phyloP scores from a whole-genome alignment of 2,797 vertebrate genomes.

The Calcarius lapponicus region DNA sequence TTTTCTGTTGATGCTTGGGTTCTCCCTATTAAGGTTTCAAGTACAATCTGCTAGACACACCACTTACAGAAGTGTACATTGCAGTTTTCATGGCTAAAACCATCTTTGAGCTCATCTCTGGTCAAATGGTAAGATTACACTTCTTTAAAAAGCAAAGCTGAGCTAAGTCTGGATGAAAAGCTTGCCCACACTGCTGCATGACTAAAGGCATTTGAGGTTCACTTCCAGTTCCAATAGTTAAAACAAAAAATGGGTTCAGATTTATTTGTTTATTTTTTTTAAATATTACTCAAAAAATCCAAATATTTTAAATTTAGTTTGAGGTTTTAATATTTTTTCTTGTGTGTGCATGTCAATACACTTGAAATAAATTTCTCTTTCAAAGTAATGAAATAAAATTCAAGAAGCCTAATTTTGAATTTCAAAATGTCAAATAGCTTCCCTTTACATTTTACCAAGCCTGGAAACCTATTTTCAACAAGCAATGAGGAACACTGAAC shows the following conservation, averaged over 20 bases:
- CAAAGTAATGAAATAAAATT: not conserved
- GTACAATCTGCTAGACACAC: not conserved
- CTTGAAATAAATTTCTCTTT: not conserved
- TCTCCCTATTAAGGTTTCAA: not conserved
- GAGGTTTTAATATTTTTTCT: too few relatives aligned
- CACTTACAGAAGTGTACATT: not conserved
- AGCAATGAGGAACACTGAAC: not conserved
- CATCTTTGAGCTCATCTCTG: not conserved
- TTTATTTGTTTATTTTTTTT: not conserved
- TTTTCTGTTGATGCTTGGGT: not conserved
- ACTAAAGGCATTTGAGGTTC: not conserved
- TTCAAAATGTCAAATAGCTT: not conserved
- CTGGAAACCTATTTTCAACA: not conserved
- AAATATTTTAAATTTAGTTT: not conserved
- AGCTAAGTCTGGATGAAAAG: not conserved
- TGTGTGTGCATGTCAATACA: not conserved
- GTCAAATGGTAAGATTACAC: not conserved
- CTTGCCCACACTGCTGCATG: not conserved
- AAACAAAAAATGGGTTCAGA: not conserved
- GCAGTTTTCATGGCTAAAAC: not conserved
- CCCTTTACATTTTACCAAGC: not conserved
- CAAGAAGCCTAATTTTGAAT: not conserved
- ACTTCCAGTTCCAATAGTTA: not conserved
- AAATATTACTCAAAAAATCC: not conserved
- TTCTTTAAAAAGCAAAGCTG: constrained; percentile 8